Conservation (phyloP, 2,797 vertebrate species). For the Poeciliopsis paucimaculata region DNA sequence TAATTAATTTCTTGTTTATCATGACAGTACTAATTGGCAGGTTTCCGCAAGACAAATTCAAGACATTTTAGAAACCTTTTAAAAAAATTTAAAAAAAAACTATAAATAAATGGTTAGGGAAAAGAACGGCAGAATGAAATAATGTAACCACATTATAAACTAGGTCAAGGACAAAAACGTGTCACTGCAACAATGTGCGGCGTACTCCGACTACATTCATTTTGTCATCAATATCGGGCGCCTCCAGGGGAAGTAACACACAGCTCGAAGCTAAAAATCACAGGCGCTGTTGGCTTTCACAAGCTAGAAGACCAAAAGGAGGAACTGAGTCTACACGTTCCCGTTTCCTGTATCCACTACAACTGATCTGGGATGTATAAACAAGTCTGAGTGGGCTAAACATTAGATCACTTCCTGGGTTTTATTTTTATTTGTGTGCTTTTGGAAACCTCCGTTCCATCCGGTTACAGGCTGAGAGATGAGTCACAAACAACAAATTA, state of each 20-base stretch:
- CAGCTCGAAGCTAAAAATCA: background rate
- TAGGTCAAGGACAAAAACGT: background rate
- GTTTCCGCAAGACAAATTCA: background rate
- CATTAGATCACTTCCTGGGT: constrained; percentile 22
- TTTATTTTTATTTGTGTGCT: background rate
- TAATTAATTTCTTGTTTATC: too few relatives aligned
- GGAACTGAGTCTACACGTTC: background rate
- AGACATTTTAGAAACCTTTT: background rate
- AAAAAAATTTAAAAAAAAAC: too few relatives aligned
- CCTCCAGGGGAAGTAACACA: background rate
- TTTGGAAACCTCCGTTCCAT: constrained; percentile 24
- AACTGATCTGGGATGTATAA: background rate
- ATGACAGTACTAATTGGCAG: background rate
- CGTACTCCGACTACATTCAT: background rate
- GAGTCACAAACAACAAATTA: constrained; percentile 32
- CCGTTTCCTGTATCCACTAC: background rate
- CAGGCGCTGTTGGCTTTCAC: background rate
- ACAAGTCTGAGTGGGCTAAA: background rate
- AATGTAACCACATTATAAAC: background rate
- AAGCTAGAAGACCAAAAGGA: background rate
- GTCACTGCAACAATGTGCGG: background rate
- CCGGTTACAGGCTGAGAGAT: constrained; percentile 10
- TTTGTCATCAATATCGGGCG: background rate
- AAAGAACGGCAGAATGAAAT: background rate
- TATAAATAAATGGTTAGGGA: background rate